Conservation (phyloP, 2,797 vertebrate species). For the Gambusia yucatana region DNA sequence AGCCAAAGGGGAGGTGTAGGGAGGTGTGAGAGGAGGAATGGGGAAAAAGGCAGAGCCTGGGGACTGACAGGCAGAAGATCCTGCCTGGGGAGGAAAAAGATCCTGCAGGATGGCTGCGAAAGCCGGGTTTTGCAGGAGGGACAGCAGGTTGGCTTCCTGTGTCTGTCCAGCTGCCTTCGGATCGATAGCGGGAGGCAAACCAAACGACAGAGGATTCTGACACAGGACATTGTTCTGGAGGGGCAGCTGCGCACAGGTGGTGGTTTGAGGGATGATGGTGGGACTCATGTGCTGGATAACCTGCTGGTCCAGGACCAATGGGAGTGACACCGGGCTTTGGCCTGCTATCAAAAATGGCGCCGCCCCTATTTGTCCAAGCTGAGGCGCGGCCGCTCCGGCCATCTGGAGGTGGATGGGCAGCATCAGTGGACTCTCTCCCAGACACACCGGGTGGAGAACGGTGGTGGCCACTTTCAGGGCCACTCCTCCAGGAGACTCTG, state of each 20-base stretch:
- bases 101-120: slow-evolving; percentile 94
- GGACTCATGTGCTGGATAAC: slow-evolving; percentile 94
- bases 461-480: slow-evolving; percentile 94
- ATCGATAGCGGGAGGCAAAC: slow-evolving; percentile 82
- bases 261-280: slow-evolving; percentile 84
- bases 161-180: slow-evolving; percentile 85
- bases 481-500: slow-evolving; percentile 88
- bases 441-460: slow-evolving; percentile 93
- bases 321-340: slow-evolving; percentile 91
- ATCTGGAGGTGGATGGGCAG: slow-evolving; percentile 91
- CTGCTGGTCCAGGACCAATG: slow-evolving; percentile 93
- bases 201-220: slow-evolving; percentile 82
- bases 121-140: slow-evolving; percentile 89
- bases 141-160: slow-evolving; percentile 87
- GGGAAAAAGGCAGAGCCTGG: slow-evolving; percentile 82
- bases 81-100: slow-evolving; percentile 86
- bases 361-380: slow-evolving; percentile 84
- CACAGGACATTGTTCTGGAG: slow-evolving; percentile 87
- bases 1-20: slow-evolving; percentile 88
- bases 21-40: slow-evolving; percentile 82
- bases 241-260: slow-evolving; percentile 79
- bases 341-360: slow-evolving; percentile 92
- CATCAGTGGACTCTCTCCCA: slow-evolving; percentile 92
- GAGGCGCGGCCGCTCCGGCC: slow-evolving; percentile 84
- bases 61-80: slow-evolving; percentile 84